These are phyloP conservation scores for Pluvialis apricaria DNA, from an alignment of 2,113 vertebrate species.

Conservation along the genomic window DNA sequence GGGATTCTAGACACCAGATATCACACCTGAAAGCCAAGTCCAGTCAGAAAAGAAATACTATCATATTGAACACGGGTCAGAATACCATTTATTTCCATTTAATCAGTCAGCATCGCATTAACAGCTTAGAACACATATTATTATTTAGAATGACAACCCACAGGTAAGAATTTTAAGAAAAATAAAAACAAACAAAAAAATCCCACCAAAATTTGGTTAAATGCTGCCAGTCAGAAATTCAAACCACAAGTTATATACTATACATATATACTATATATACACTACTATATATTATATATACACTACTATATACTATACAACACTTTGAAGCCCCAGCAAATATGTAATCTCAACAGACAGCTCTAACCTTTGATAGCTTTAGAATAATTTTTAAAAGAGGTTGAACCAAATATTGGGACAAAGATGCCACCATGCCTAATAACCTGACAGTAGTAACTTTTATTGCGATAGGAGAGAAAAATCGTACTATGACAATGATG, in stretches of 20 bases:
- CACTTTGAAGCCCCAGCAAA: background rate
- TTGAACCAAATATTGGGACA: background rate
- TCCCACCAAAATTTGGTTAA: background rate
- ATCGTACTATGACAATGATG: background rate
- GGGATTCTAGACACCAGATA: background rate
- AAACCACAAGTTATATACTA: background rate
- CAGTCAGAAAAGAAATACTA: background rate
- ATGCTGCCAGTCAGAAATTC: background rate
- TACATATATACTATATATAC: no score
- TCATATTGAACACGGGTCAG: background rate
- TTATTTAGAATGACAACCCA: background rate
- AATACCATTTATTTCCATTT: background rate
- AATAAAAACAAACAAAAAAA: background rate
- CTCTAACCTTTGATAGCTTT: background rate
- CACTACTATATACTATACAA: background rate
- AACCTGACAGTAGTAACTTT: background rate
- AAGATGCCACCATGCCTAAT: accelerated
- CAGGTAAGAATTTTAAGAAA: background rate
- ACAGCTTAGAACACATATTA: background rate
- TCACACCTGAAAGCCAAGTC: background rate
- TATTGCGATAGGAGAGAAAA: background rate
- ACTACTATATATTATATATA: no score
- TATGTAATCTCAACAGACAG: background rate
- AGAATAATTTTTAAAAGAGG: background rate
- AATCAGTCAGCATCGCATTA: background rate